These are phyloP conservation scores for Sceloporus tristichus DNA, from an alignment of 2,113 vertebrate species.

Conservation along the genomic window DNA sequence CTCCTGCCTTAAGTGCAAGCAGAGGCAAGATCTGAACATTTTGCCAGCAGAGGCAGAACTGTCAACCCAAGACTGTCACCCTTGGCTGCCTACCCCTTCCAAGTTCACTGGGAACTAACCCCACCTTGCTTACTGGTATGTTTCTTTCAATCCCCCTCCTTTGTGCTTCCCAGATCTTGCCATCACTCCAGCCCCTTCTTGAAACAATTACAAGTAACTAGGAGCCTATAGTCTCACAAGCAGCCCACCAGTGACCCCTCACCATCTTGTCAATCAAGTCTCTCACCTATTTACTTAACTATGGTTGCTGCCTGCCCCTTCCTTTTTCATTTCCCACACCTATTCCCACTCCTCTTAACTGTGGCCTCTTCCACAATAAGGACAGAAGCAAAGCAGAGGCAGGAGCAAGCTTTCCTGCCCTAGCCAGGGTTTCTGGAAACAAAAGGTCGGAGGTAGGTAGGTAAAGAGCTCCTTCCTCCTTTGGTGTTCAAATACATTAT, in stretches of 20 bases:
- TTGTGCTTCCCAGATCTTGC: too few species aligned
- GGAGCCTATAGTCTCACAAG: rapidly evolving
- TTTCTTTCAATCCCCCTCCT: not conserved
- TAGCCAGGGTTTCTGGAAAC: not conserved
- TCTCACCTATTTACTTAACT: not conserved
- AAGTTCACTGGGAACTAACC: not conserved
- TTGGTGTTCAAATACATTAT: not conserved
- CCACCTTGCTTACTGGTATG: not conserved
- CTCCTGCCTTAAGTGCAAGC: too few species aligned
- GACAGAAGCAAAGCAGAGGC: not conserved
- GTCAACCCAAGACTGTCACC: too few species aligned
- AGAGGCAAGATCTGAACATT: not conserved
- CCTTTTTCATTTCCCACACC: too few species aligned
- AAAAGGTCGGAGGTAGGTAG: not conserved
- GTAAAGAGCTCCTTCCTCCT: rapidly evolving
- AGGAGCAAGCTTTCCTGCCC: not conserved
- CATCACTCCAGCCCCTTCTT: not conserved
- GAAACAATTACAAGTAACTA: too few species aligned
- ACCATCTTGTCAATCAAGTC: too few species aligned
- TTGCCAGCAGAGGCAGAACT: not conserved
- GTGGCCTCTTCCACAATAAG: not conserved
- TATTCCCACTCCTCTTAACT: not conserved
- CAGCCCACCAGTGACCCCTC: rapidly evolving
- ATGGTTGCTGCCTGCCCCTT: not conserved
- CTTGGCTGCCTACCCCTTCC: too few species aligned